Percentiles rank a stretch among this genome's conserved stretches.
phyloP scores from a whole-genome alignment of 2,888 invertebrate genomes.

The Orthonychiurus folsomi region DNA sequence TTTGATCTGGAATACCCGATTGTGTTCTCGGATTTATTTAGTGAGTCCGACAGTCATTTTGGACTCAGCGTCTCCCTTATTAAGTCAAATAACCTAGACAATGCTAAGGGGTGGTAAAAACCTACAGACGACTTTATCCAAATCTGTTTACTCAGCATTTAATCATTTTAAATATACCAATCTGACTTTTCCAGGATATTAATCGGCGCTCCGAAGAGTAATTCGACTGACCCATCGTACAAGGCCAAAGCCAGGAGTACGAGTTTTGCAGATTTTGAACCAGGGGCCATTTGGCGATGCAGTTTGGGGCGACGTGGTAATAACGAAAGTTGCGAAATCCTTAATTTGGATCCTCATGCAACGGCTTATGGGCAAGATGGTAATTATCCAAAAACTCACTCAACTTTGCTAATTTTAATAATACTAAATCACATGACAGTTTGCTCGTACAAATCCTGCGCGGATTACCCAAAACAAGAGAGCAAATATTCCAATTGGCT shows the following conservation, averaged over 20 bases:
- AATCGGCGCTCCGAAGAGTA: constrained; percentile 5
- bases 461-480: background rate
- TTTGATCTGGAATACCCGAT: background rate
- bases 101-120: background rate
- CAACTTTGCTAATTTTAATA: no score
- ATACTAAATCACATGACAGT: background rate
- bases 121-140: background rate
- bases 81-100: background rate
- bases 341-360: constrained; percentile 3
- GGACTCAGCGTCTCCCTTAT: background rate
- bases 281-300: constrained; percentile 1
- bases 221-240: constrained; percentile 5
- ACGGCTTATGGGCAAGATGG: background rate
- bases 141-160: background rate
- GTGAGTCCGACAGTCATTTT: background rate
- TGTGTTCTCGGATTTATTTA: background rate
- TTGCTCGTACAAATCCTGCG: background rate
- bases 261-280: background rate
- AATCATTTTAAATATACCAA: no score
- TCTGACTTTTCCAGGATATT: background rate
- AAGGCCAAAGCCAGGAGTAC: background rate
- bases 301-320: background rate
- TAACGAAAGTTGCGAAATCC: constrained; percentile 1
- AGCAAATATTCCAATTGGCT: background rate
- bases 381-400: background rate